Conservation (phyloP, 2,113 vertebrate genomes). For the Mionectes macconnelli region DNA sequence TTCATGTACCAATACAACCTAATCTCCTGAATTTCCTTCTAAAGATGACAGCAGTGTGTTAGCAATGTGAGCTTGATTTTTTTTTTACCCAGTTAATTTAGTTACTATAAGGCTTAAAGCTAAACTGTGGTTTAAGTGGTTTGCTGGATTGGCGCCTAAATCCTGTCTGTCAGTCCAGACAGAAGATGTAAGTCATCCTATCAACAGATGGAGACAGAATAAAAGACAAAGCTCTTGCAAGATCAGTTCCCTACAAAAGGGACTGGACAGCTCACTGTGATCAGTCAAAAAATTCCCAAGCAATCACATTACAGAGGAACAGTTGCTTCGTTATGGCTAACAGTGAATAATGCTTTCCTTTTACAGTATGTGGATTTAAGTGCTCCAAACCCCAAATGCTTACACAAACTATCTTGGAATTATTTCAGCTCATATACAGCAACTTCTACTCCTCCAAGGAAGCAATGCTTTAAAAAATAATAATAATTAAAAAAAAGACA, state of each 20-base stretch:
- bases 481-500: background rate
- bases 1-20: background rate
- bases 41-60: background rate
- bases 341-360: background rate
- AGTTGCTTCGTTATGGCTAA: background rate
- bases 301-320: conserved; percentile 10
- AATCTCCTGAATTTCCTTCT: background rate
- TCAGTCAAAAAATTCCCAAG: conserved; percentile 37
- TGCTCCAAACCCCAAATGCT: background rate
- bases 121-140: conserved; percentile 20
- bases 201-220: conserved; percentile 54
- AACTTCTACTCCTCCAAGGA: background rate
- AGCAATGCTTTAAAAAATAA: background rate
- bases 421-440: background rate
- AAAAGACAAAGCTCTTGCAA: conserved; percentile 30
- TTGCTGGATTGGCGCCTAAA: conserved; percentile 41
- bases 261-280: background rate
- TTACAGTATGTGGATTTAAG: background rate
- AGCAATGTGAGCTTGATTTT: background rate
- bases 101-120: conserved; percentile 7
- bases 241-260: background rate
- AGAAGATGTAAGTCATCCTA: conserved; percentile 32
- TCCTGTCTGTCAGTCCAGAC: conserved; percentile 43
- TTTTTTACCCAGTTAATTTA: background rate
- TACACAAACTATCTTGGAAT: background rate